Percentiles rank a stretch among this genome's conserved stretches.
These are phyloP conservation scores for Chaetura pelagica DNA, from an alignment of 2,113 vertebrate species.

Conservation along the genomic window DNA sequence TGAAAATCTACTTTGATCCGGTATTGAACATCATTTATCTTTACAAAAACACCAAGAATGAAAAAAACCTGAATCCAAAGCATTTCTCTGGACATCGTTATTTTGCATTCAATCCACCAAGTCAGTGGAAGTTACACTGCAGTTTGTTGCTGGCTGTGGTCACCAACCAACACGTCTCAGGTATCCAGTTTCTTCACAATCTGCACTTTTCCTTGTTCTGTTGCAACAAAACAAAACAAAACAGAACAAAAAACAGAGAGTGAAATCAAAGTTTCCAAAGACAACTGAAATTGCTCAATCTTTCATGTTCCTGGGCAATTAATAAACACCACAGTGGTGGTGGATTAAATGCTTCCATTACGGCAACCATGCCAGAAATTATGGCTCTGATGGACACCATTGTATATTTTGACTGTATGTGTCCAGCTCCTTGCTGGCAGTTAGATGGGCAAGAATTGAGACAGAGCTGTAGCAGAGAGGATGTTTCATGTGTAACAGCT, in stretches of 20 bases:
- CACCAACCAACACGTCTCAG: neutral
- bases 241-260: neutral
- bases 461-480: neutral
- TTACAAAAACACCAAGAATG: neutral
- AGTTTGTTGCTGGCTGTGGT: neutral
- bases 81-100: neutral
- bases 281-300: neutral
- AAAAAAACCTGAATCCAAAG: neutral
- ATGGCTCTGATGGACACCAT: rapidly evolving
- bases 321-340: neutral
- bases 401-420: neutral
- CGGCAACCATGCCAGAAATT: neutral
- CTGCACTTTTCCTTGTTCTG: neutral
- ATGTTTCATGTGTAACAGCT: rapidly evolving
- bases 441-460: neutral
- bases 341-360: neutral
- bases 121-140: neutral
- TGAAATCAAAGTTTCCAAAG: neutral
- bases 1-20: slow-evolving; percentile 9
- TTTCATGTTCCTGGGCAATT: neutral
- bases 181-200: neutral
- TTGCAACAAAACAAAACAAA: neutral
- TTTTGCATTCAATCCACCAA: rapidly evolving
- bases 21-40: neutral
- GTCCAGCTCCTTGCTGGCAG: neutral